These are phyloP conservation scores for Pantelozetes paolii DNA, from an alignment of 2,888 invertebrate species.

Conservation along the genomic window DNA sequence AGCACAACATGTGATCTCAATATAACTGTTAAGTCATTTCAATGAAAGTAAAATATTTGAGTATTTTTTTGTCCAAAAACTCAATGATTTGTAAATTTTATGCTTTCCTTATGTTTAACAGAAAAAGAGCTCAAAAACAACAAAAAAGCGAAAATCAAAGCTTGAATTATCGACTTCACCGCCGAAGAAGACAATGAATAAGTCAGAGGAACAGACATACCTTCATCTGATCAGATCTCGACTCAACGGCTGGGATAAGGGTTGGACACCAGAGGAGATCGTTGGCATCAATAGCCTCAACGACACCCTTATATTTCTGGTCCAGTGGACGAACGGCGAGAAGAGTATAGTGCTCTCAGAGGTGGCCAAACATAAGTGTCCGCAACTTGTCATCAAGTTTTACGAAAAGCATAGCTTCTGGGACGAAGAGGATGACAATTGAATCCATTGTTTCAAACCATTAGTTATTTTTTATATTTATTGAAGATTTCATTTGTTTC, in stretches of 20 bases:
- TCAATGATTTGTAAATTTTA: too few species aligned
- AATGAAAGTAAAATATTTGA: too few species aligned
- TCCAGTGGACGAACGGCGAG: slow-evolving; percentile 7
- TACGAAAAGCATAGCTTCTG: slow-evolving; percentile 18
- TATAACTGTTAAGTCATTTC: too few species aligned
- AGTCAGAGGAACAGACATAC: background rate
- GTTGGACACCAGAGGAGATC: slow-evolving; percentile 22
- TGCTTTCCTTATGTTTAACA: too few species aligned
- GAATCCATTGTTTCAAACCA: background rate
- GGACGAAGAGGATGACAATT: background rate
- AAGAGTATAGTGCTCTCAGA: slow-evolving; percentile 13
- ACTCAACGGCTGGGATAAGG: slow-evolving; percentile 14
- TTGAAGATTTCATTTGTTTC: too few species aligned
- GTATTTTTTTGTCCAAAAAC: too few species aligned
- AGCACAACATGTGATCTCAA: too few species aligned
- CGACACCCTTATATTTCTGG: slow-evolving; percentile 3
- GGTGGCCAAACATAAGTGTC: slow-evolving; percentile 20
- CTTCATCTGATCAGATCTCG: background rate
- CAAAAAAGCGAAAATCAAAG: background rate
- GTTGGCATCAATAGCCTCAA: background rate
- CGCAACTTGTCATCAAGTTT: slow-evolving; percentile 26
- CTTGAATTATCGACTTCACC: background rate
- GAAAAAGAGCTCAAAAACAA: background rate
- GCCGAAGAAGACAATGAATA: slow-evolving; percentile 1
- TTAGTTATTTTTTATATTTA: background rate